These are phyloP conservation scores for Terrapene triunguis DNA, from an alignment of 2,113 vertebrate genomes.

Conservation along the genomic window DNA sequence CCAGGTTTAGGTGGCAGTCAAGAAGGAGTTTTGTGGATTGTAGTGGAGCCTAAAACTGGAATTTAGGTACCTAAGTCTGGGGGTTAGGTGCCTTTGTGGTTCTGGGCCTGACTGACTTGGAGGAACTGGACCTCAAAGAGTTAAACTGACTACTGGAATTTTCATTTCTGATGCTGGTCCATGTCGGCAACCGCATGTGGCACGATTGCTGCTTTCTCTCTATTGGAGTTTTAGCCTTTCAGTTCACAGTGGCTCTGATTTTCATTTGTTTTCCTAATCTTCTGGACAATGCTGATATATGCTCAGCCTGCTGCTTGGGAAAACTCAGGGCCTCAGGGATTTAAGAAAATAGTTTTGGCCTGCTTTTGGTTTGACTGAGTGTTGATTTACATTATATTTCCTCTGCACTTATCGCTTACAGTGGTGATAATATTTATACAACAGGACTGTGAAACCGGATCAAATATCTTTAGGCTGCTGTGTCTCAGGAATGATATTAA, in stretches of 20 bases:
- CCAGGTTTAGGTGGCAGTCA: background rate
- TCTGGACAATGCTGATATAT: background rate
- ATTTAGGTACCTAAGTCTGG: background rate
- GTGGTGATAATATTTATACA: background rate
- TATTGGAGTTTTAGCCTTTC: background rate
- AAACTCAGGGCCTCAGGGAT: rapidly evolving
- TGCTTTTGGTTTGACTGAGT: background rate
- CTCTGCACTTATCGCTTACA: rapidly evolving
- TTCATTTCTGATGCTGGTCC: constrained; percentile 17
- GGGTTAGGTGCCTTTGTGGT: background rate
- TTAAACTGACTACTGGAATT: constrained; percentile 7
- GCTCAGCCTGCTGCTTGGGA: constrained; percentile 1
- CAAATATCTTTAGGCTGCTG: background rate
- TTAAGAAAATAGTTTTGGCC: background rate
- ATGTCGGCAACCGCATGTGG: background rate
- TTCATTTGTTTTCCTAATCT: constrained; percentile 56
- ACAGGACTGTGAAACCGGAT: rapidly evolving
- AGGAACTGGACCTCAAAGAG: background rate
- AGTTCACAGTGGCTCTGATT: constrained; percentile 34
- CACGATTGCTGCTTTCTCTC: background rate
- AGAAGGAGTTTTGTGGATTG: background rate
- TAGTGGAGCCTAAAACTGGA: background rate
- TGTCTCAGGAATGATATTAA: background rate
- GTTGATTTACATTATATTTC: background rate
- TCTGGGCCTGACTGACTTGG: background rate